phyloP scores from a whole-genome alignment of 1,140 invertebrate species.

The Philotrypesis tridentata region DNA sequence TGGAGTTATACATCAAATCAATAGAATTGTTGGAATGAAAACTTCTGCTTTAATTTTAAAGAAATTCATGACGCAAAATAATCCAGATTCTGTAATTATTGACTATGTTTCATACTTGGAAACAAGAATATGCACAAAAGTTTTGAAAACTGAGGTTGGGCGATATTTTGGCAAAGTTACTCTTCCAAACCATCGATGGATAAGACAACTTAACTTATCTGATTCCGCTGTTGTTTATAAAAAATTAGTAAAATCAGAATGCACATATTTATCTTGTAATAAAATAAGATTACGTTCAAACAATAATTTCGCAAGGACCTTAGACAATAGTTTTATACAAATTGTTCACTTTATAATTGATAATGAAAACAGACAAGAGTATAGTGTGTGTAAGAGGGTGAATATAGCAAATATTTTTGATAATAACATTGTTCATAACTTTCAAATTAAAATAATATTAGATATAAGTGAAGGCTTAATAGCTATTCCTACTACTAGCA shows the following conservation, averaged over 20 bases:
- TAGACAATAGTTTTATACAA: slow-evolving; percentile 1
- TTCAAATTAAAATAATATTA: neutral
- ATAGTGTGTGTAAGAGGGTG: neutral
- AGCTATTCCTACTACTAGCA: neutral
- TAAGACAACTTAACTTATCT: neutral
- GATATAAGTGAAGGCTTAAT: neutral
- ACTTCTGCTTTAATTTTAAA: slow-evolving; percentile 26
- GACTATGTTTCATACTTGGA: neutral
- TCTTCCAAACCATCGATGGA: neutral
- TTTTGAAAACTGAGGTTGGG: neutral
- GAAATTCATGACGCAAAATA: slow-evolving; percentile 11
- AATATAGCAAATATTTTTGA: neutral
- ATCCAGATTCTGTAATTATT: slow-evolving; percentile 1
- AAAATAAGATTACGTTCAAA: no score
- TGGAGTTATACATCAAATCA: slow-evolving; percentile 48
- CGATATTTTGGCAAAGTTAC: neutral
- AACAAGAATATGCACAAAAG: neutral
- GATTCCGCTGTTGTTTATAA: slow-evolving; percentile 4
- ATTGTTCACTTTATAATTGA: slow-evolving; percentile 3
- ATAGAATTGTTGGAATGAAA: slow-evolving; percentile 39
- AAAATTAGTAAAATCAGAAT: slow-evolving; percentile 38
- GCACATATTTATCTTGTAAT: neutral
- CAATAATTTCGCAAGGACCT: slow-evolving; percentile 34
- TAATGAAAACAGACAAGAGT: neutral
- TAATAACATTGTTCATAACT: neutral